Base-by-base conservation (phyloP, 2,888 invertebrate species). In the Mechanitis mazaeus region DNA sequence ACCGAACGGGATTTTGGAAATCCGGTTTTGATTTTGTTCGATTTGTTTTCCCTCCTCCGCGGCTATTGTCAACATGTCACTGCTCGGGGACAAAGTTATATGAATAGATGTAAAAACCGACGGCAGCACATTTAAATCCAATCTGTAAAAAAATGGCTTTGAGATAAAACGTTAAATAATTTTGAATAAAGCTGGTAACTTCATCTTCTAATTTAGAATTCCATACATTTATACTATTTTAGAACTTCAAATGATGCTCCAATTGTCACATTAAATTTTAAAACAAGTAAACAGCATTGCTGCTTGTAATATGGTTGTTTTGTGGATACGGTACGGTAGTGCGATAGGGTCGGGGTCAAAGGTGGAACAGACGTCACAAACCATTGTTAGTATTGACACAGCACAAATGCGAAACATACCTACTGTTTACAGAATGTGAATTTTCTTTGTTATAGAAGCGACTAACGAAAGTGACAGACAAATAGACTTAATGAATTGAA, bases 1-100 rank as follows among this genome's bases (percentile, higher is more conserved):
- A 81, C 79, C 70, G 78, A 89, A 89, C 88, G 87, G 89, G 88
- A 89, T 88, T 90, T 89, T 84, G 85, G 83, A 86, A 87, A 88
- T 88, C 90, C 87, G 87, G 89, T 89, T 89, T 83, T 74, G 73
- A 76, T 81, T 85, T 82, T 80, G 81, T 87, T 84, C 81, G 79
- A 75, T 78, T 81, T 79, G 75, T 77, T 76, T 77, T 74, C 73
- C 78, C 75, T 75, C 77, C 76, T 73, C 75, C 74, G 73, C 74
- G 66, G 74, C 79, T 82, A 83, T 84, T 75, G 75, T 73, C 74
- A 67, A 56, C 67, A 64, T 71, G 73, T 68, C 72, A 70, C 64
- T 61, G 64, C 65, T 55, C 63, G 63, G 71, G 68, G 70, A 70
- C 71, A 64, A 68, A 64, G 57, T 59, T 61, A 64, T 64, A 64